These are phyloP conservation scores for Synodontis membranacea DNA, from an alignment of 2,113 vertebrate genomes.

Conservation along the genomic window DNA sequence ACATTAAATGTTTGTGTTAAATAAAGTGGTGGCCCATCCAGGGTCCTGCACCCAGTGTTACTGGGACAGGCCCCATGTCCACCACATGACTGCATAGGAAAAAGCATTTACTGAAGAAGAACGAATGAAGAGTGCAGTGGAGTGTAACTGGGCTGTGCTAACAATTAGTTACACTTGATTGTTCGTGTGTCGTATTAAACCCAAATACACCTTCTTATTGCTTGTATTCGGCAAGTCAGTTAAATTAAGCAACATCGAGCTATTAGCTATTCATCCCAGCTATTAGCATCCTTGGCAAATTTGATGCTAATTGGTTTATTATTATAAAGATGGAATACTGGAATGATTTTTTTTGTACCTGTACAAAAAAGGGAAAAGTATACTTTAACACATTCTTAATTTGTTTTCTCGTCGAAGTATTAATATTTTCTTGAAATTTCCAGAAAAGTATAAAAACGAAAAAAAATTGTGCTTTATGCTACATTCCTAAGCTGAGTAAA, in stretches of 20 bases:
- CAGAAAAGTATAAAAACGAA: background rate
- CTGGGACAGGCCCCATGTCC: background rate
- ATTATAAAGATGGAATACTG: too few relatives aligned
- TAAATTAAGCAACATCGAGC: background rate
- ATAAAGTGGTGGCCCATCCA: background rate
- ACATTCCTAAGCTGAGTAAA: background rate
- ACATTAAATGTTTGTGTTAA: background rate
- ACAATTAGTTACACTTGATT: background rate
- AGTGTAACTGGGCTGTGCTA: background rate
- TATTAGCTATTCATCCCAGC: background rate
- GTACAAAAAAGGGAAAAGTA: too few relatives aligned
- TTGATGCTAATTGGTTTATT: too few relatives aligned
- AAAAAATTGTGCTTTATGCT: background rate
- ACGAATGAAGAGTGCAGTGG: background rate
- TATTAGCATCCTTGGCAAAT: too few relatives aligned
- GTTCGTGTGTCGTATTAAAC: background rate
- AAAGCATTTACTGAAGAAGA: background rate
- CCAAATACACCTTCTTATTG: background rate
- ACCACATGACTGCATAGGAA: background rate
- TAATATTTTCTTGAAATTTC: background rate
- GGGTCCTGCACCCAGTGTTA: background rate
- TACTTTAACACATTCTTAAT: too few relatives aligned
- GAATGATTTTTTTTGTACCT: too few relatives aligned
- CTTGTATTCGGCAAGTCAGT: background rate
- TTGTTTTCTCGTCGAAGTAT: background rate